Conservation (phyloP, 2,797 vertebrate species). For the Anguilla marmorata region DNA sequence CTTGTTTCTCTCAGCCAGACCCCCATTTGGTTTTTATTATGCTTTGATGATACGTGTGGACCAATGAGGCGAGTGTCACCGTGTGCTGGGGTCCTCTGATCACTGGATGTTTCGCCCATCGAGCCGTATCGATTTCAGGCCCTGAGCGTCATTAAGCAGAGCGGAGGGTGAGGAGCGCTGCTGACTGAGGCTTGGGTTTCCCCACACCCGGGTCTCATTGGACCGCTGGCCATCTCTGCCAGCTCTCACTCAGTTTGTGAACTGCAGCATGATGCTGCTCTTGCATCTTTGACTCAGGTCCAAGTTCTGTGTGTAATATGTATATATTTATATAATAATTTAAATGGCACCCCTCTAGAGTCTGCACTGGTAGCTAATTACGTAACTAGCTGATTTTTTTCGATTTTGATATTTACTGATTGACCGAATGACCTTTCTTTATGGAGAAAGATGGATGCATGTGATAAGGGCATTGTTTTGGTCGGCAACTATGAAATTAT, state of each 20-base stretch:
- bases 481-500: too few species aligned
- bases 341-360: background rate
- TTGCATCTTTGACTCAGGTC: background rate
- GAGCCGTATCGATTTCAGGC: slow-evolving; percentile 26
- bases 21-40: background rate
- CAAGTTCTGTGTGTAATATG: background rate
- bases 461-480: too few species aligned
- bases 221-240: background rate
- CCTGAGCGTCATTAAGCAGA: slow-evolving; percentile 27
- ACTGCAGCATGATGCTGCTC: background rate
- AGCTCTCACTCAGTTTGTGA: background rate
- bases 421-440: background rate
- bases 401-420: background rate
- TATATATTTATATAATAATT: background rate
- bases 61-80: slow-evolving; percentile 14
- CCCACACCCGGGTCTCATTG: background rate
- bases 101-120: slow-evolving; percentile 8
- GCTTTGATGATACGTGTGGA: background rate
- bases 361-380: background rate
- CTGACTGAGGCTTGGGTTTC: slow-evolving; percentile 26
- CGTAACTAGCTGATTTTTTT: background rate
- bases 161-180: background rate
- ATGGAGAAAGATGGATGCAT: background rate
- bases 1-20: background rate
- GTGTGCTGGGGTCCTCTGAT: slow-evolving; percentile 20